Evolutionary conservation across 2,797 vertebrate species (phyloP).

Genomic region (Neosilurus hyrtlii): DNA sequence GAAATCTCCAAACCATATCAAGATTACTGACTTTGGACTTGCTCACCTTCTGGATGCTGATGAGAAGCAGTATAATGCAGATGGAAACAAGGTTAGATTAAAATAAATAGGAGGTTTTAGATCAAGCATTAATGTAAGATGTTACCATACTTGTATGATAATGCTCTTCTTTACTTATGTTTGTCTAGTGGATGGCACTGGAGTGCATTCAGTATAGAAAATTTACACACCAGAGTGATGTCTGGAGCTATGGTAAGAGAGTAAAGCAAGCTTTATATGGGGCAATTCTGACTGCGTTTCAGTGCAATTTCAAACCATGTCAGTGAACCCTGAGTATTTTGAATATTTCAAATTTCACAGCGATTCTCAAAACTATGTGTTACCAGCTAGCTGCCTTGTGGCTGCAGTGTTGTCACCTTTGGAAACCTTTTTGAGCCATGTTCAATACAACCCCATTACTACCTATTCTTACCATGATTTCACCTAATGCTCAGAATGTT

Average conservation of each 20-base stretch:
- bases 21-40: conserved; percentile 96
- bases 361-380: too few relatives aligned
- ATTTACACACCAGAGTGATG: conserved; percentile 98
- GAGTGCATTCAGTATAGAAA: conserved; percentile 99
- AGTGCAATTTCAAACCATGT: too few relatives aligned
- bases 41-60: conserved; percentile 89
- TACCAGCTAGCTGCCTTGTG: too few relatives aligned
- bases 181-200: conserved; percentile 98
- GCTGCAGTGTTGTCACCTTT: too few relatives aligned
- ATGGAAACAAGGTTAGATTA: conserved; percentile 82
- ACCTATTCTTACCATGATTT: too few relatives aligned
- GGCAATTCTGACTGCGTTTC: too few relatives aligned
- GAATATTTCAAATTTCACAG: too few relatives aligned
- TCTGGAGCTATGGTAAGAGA: conserved; percentile 93
- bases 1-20: conserved; percentile 97
- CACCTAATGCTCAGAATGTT: too few relatives aligned
- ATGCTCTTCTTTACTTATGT: conserved; percentile 33
- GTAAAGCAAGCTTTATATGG: background rate
- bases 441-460: too few relatives aligned
- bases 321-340: too few relatives aligned
- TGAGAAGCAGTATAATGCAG: conserved; percentile 94
- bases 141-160: conserved; percentile 24
- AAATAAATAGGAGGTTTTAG: background rate
- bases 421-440: too few relatives aligned
- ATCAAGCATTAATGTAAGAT: background rate